Percentiles rank a stretch among this genome's conserved stretches.
Evolutionary conservation across 2,888 invertebrate genomes (phyloP).

Genomic region (Ommatoiulus sabulosus): DNA sequence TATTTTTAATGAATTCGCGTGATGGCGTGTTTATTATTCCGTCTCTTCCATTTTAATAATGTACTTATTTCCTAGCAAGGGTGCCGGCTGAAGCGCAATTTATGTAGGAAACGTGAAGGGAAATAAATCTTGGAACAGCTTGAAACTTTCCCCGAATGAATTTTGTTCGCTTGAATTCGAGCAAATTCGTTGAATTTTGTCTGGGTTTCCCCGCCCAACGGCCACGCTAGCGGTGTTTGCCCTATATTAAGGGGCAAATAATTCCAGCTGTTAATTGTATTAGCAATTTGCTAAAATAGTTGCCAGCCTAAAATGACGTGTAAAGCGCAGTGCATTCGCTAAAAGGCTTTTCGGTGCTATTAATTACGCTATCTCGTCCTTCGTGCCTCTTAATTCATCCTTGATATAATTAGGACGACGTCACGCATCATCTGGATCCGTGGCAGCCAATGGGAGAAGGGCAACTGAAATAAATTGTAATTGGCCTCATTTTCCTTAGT

Average conservation of each 20-base stretch:
- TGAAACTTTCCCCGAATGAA: no score
- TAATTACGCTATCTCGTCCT: neutral
- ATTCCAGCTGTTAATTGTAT: neutral
- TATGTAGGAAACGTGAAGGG: neutral
- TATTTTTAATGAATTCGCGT: no score
- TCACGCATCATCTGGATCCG: neutral
- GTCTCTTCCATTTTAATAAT: neutral
- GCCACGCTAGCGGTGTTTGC: neutral
- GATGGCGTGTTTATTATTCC: no score
- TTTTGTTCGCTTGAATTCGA: no score
- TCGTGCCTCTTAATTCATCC: neutral
- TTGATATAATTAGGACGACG: neutral
- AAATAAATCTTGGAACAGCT: neutral
- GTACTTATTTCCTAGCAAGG: neutral
- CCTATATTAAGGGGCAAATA: neutral
- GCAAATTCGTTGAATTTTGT: neutral
- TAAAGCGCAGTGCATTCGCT: neutral
- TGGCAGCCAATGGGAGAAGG: neutral
- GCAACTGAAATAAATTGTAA: neutral
- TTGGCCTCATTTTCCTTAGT: neutral
- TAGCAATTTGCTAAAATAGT: neutral
- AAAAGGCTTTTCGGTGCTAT: constrained; percentile 36
- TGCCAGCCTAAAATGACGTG: neutral
- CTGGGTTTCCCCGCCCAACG: neutral
- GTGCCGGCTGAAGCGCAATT: neutral